A percentile compares a stretch with the other conserved stretches of the same genome.
Conservation (phyloP, 2,113 vertebrate species). For the Heliornis fulica region DNA sequence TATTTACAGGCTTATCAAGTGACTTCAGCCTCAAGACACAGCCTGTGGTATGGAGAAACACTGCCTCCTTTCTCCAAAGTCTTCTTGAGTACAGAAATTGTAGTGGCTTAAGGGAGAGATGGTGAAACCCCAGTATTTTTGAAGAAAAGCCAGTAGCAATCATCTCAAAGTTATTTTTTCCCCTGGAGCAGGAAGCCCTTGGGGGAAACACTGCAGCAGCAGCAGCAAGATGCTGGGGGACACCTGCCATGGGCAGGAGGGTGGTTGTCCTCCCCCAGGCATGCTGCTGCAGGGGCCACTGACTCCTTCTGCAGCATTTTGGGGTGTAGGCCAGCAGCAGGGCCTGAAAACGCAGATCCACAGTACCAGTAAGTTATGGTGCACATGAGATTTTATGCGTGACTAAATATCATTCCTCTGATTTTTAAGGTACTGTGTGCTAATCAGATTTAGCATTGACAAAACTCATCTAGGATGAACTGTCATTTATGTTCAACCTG, state of each 20-base stretch:
- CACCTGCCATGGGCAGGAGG: accelerated
- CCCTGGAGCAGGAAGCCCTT: accelerated
- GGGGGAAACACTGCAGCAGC: neutral
- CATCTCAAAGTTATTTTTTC: no score
- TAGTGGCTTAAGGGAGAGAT: neutral
- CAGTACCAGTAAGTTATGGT: neutral
- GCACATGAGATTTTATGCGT: accelerated
- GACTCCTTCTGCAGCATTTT: accelerated
- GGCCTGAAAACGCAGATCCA: accelerated
- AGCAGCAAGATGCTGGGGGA: no score
- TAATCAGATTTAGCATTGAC: neutral
- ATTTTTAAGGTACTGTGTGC: neutral
- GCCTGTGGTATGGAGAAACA: neutral
- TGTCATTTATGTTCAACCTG: neutral
- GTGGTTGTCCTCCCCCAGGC: accelerated
- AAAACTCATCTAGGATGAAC: neutral
- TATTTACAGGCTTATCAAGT: neutral
- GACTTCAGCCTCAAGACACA: neutral
- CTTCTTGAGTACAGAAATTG: neutral
- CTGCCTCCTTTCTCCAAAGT: neutral
- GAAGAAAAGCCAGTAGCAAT: neutral
- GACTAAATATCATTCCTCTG: accelerated
- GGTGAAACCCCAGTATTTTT: neutral
- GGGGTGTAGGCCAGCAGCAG: neutral
- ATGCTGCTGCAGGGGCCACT: neutral